These are phyloP conservation scores for Vollenhovia emeryi DNA, from an alignment of 1,140 invertebrate genomes.

Conservation along the genomic window DNA sequence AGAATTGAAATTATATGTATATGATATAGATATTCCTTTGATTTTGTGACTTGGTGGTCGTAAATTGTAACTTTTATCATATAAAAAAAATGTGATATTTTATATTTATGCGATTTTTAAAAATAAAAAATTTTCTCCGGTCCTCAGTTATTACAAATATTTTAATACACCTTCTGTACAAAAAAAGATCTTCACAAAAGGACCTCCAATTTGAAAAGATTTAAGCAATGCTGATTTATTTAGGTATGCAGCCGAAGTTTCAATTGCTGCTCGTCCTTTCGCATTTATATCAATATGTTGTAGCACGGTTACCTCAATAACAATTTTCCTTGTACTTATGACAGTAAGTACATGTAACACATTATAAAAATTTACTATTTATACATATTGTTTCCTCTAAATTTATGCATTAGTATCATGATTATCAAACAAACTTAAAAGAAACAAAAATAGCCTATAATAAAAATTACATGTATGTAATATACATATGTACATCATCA, in stretches of 20 bases:
- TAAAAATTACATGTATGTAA: not conserved
- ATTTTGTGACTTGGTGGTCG: too few relatives aligned
- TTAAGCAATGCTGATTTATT: conserved; percentile 6
- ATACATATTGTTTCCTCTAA: not conserved
- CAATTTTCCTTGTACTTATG: not conserved
- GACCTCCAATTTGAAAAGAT: too few relatives aligned
- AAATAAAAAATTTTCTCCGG: too few relatives aligned
- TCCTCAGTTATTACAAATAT: too few relatives aligned
- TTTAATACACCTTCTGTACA: too few relatives aligned
- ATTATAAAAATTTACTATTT: not conserved
- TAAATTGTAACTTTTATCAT: too few relatives aligned
- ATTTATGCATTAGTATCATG: not conserved
- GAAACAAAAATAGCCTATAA: too few relatives aligned
- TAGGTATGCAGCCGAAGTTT: conserved; percentile 40
- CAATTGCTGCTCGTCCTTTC: not conserved
- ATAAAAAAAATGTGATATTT: too few relatives aligned
- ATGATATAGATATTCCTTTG: too few relatives aligned
- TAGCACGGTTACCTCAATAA: not conserved
- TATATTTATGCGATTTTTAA: too few relatives aligned
- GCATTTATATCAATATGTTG: conserved; percentile 6
- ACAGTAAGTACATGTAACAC: conserved; percentile 2
- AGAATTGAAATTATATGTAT: too few relatives aligned
- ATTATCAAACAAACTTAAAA: not conserved
- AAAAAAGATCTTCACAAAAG: not conserved
- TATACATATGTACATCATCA: too few relatives aligned